Conservation (phyloP, 1,140 invertebrate genomes). For the Calliphora vicina region DNA sequence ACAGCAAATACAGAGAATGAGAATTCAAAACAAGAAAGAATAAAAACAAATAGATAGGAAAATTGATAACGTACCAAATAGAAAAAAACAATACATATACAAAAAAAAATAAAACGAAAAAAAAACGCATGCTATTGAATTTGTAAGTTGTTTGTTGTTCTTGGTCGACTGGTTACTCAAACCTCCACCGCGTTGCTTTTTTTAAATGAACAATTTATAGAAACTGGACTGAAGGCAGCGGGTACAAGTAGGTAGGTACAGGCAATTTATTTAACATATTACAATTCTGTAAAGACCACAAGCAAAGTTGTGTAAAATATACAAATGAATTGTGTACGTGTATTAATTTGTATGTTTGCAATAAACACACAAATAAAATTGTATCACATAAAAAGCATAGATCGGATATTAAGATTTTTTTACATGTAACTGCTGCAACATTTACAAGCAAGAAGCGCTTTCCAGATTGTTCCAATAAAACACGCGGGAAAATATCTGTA, state of each 20-base stretch:
- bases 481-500: slow-evolving; percentile 28
- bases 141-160: not conserved
- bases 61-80: not conserved
- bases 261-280: no score
- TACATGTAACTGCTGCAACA: no score
- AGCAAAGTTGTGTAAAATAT: no score
- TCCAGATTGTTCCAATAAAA: slow-evolving; percentile 33
- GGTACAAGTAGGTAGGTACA: no score
- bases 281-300: no score
- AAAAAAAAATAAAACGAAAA: not conserved
- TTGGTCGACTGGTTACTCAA: not conserved
- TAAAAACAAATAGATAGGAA: not conserved
- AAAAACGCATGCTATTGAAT: slow-evolving; percentile 5
- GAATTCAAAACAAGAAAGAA: not conserved
- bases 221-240: no score
- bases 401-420: no score
- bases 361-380: no score
- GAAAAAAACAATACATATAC: not conserved
- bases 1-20: slow-evolving; percentile 6
- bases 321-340: no score
- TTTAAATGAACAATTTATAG: not conserved
- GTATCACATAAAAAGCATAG: no score
- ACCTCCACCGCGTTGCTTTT: not conserved
- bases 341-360: no score
- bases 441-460: not conserved